Conservation (phyloP, 2,888 invertebrate genomes). For the Galeruca laticollis region DNA sequence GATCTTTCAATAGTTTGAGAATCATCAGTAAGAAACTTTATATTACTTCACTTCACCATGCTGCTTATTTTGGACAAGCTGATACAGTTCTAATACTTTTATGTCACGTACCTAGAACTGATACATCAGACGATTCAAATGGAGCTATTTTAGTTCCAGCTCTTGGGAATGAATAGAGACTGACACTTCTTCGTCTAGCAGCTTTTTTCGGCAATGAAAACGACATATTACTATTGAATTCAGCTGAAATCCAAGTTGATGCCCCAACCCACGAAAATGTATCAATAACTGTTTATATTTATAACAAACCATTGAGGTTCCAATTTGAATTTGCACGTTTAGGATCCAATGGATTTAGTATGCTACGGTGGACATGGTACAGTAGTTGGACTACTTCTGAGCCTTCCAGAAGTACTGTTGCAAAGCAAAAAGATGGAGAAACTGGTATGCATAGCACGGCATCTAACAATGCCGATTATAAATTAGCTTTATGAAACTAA, state of each 20-base stretch:
- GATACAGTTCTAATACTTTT: conserved; percentile 95
- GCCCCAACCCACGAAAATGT: conserved; percentile 92
- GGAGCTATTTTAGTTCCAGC: conserved; percentile 87
- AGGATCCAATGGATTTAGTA: conserved; percentile 96
- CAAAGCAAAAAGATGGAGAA: conserved; percentile 93
- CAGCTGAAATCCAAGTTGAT: conserved; percentile 97
- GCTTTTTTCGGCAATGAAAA: conserved; percentile 98
- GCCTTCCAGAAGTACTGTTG: conserved; percentile 94
- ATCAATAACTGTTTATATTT: conserved; percentile 57
- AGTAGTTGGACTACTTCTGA: conserved; percentile 95
- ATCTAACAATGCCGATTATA: too few species aligned
- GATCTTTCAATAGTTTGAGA: conserved; percentile 87
- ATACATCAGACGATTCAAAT: conserved; percentile 94
- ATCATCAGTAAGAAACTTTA: conserved; percentile 96
- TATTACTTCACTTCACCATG: conserved; percentile 96
- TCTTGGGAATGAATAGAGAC: conserved; percentile 93
- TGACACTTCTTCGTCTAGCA: conserved; percentile 97
- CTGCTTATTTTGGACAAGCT: conserved; percentile 97
- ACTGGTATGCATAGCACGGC: conserved; percentile 98
- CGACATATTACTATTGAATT: conserved; percentile 94
- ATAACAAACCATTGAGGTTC: not conserved
- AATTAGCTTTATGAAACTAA: too few species aligned
- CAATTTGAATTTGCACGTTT: conserved; percentile 77
- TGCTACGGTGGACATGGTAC: conserved; percentile 98
- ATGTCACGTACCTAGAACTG: conserved; percentile 93